These are phyloP conservation scores for Nipponia nippon DNA, from an alignment of 2,113 vertebrate species.

Conservation along the genomic window DNA sequence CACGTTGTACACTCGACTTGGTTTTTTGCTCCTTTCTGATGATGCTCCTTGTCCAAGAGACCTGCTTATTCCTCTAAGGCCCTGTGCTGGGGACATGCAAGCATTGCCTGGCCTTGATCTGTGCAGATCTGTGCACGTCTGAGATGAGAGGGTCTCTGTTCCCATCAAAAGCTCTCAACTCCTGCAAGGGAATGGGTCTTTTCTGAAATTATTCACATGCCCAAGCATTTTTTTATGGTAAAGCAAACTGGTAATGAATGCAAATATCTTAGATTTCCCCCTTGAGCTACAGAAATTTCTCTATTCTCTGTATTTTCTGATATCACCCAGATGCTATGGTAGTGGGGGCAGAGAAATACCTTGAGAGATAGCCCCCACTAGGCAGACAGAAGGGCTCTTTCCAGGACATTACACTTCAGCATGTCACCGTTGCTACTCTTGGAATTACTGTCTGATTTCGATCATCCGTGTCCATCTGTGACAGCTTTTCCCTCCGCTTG, in stretches of 20 bases:
- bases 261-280: not conserved
- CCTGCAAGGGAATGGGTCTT: not conserved
- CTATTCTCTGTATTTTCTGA: not conserved
- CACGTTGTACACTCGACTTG: not conserved
- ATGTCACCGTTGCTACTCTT: not conserved
- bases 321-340: not conserved
- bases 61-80: not conserved
- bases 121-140: not conserved
- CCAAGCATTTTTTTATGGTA: not conserved
- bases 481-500: not conserved
- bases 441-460: not conserved
- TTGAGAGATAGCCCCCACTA: not conserved
- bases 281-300: not conserved
- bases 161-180: not conserved
- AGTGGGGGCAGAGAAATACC: not conserved
- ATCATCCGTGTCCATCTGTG: slow-evolving; percentile 1
- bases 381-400: slow-evolving; percentile 42
- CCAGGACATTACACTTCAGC: slow-evolving; percentile 14
- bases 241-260: not conserved
- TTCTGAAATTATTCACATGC: not conserved
- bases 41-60: not conserved
- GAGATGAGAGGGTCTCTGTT: not conserved
- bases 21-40: not conserved
- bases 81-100: not conserved
- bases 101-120: not conserved